A percentile compares a stretch with the other conserved stretches of the same genome.
phyloP scores from a whole-genome alignment of 2,888 invertebrate genomes.

The Drosophila recens region DNA sequence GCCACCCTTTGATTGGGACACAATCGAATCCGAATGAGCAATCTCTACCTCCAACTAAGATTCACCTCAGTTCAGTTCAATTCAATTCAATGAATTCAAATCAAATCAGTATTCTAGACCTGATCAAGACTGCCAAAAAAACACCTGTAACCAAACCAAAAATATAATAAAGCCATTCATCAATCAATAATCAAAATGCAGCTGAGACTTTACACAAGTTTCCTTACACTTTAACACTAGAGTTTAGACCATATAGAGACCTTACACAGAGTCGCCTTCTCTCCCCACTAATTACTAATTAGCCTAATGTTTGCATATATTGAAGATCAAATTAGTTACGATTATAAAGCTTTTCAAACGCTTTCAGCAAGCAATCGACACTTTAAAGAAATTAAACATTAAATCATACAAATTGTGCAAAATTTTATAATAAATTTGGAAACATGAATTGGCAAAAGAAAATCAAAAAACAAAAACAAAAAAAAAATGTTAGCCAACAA shows the following conservation, averaged over 20 bases:
- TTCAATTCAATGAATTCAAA: constrained; percentile 25
- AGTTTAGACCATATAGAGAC: constrained; percentile 32
- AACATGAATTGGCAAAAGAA: constrained; percentile 63
- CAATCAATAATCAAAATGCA: constrained; percentile 16
- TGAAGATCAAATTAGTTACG: constrained; percentile 40
- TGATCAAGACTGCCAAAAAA: constrained; percentile 35
- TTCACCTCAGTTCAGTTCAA: constrained; percentile 47
- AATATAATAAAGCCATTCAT: constrained; percentile 18
- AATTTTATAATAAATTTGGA: constrained; percentile 59
- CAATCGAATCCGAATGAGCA: constrained; percentile 33
- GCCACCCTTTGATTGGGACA: constrained; percentile 50
- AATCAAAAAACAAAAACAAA: constrained; percentile 43
- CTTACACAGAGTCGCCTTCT: constrained; percentile 52
- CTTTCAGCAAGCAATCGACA: constrained; percentile 48
- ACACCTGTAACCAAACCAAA: background rate
- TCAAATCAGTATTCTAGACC: constrained; percentile 35
- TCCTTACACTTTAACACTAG: constrained; percentile 13
- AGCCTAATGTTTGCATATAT: constrained; percentile 45
- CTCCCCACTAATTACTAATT: constrained; percentile 32
- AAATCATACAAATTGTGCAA: constrained; percentile 52
- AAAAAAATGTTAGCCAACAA: constrained; percentile 60
- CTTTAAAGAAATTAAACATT: constrained; percentile 34
- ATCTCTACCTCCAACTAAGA: constrained; percentile 29
- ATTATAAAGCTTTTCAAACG: constrained; percentile 55
- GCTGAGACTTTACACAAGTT: background rate